Percentiles rank a stretch among this genome's conserved stretches.
phyloP scores from a whole-genome alignment of 2,888 invertebrate genomes.

The Nomada ruficornis region DNA sequence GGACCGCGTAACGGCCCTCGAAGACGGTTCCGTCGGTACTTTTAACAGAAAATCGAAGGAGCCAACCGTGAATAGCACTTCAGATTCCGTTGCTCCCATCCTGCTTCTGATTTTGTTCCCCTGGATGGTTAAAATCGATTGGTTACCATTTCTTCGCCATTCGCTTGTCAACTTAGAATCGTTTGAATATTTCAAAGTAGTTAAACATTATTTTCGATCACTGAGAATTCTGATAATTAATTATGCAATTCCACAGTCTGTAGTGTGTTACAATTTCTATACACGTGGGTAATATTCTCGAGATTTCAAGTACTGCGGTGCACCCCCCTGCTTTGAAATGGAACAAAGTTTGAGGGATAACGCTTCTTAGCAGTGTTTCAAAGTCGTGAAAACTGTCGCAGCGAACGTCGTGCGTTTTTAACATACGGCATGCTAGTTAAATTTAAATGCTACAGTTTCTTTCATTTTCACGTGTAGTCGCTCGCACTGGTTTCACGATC shows the following conservation, averaged over 20 bases:
- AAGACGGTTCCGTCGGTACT: conserved; percentile 25
- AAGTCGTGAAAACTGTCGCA: too few species aligned
- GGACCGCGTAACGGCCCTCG: conserved; percentile 27
- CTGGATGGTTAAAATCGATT: not conserved
- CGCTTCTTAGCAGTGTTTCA: too few species aligned
- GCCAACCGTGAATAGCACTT: conserved; percentile 19
- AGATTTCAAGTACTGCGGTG: too few species aligned
- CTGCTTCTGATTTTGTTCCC: not conserved
- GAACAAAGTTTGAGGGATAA: too few species aligned
- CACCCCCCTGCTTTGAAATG: too few species aligned
- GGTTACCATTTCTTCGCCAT: not conserved
- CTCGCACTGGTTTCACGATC: not conserved
- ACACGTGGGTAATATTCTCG: too few species aligned
- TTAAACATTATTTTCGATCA: not conserved
- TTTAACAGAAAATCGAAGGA: conserved; percentile 45
- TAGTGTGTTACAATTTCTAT: too few species aligned
- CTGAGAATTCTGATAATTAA: not conserved
- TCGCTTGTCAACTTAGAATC: not conserved
- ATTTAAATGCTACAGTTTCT: not conserved
- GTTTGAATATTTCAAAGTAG: not conserved
- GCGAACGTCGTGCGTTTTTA: too few species aligned
- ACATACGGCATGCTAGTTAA: too few species aligned
- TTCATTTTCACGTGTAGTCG: not conserved
- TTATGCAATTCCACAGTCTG: not conserved
- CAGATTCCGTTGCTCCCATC: conserved; percentile 19